These are phyloP conservation scores for Cacatua alba DNA, from an alignment of 2,113 vertebrate species.

Conservation along the genomic window DNA sequence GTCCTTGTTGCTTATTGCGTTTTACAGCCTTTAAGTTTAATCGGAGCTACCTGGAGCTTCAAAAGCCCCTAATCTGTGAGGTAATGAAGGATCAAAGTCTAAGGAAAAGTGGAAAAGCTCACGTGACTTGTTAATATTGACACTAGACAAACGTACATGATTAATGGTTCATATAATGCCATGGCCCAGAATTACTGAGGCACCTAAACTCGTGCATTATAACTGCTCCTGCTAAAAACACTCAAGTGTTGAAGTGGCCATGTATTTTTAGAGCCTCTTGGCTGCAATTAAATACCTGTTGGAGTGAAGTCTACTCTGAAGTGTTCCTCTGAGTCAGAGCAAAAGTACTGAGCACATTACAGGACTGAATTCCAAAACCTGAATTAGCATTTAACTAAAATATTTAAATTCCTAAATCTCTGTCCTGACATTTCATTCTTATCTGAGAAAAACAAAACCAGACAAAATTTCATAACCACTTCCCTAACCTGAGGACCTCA, in stretches of 20 bases:
- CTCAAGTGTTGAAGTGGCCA: neutral
- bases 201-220: neutral
- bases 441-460: neutral
- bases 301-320: neutral
- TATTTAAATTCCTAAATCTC: neutral
- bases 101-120: neutral
- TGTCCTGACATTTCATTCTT: neutral
- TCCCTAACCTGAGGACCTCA: neutral
- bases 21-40: neutral
- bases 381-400: neutral
- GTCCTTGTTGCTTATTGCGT: neutral
- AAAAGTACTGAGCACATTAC: neutral
- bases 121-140: neutral
- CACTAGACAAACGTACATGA: neutral
- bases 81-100: neutral
- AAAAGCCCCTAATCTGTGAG: neutral
- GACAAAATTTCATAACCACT: neutral
- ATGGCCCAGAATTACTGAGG: neutral
- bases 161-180: neutral
- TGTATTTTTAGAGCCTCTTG: neutral
- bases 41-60: neutral
- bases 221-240: neutral
- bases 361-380: neutral
- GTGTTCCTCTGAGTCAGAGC: neutral
- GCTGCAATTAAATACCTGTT: neutral